phyloP scores from a whole-genome alignment of 2,888 invertebrate species.

The Cantharis nigra region DNA sequence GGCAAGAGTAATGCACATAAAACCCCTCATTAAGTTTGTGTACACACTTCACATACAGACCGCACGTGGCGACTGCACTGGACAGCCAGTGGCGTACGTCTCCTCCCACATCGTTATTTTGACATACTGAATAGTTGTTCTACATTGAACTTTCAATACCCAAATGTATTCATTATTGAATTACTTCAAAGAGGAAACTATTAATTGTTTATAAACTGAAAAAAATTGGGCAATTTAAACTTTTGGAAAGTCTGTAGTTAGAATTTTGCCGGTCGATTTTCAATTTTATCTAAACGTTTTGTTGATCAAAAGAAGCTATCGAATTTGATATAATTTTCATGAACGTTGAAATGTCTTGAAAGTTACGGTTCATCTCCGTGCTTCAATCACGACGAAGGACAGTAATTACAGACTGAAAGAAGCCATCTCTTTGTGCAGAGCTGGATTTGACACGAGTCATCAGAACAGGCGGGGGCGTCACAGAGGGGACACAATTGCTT shows the following conservation, averaged over 20 bases:
- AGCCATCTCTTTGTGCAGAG: constrained; percentile 51
- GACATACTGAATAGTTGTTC: constrained; percentile 14
- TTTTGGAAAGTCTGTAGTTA: not conserved
- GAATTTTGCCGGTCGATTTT: not conserved
- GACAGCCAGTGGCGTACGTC: constrained; percentile 46
- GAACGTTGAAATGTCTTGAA: constrained; percentile 16
- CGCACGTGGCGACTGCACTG: constrained; percentile 45
- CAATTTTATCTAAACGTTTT: constrained; percentile 3
- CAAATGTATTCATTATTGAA: not conserved
- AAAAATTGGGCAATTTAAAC: not conserved
- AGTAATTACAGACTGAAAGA: constrained; percentile 52
- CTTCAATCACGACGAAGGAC: constrained; percentile 49
- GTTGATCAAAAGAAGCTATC: constrained; percentile 5
- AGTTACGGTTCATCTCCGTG: constrained; percentile 37
- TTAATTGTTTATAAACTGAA: not conserved
- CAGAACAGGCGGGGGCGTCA: constrained; percentile 41
- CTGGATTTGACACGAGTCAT: constrained; percentile 49
- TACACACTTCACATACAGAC: constrained; percentile 54
- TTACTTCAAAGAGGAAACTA: not conserved
- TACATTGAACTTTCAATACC: not conserved
- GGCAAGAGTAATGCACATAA: constrained; percentile 56
- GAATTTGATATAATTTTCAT: constrained; percentile 12
- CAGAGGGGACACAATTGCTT: constrained; percentile 47
- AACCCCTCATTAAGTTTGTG: constrained; percentile 56
- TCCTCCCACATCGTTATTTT: constrained; percentile 38